Base-by-base conservation (phyloP, 1,140 invertebrate genomes). In the Gonioctena quinquepunctata region DNA sequence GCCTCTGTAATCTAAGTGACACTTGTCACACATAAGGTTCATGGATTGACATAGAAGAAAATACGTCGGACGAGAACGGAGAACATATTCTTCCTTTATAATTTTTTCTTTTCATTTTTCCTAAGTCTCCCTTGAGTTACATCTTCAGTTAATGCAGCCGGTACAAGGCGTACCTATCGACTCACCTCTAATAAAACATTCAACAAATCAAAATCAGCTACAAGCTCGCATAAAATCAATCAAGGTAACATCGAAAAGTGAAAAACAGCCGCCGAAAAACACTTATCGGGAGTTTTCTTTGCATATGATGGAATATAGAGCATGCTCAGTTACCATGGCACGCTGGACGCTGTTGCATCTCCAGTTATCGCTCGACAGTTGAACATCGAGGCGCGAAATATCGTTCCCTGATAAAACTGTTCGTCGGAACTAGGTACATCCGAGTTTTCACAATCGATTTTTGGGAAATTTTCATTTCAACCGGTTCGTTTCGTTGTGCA, bases 341-440 rank as follows among this genome's bases (percentile, higher is more conserved):
- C 67, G 71, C 75, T 42, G 33, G 72, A 77, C 73, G 75, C 75
- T 77, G 75, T 77, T 77, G 75, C 75, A 73, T 77, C 75, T 77
- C 69, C 69, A 75, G 70, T 76, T 56, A 69, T 60, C 71, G 62
- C 67, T 68, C 70, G 71, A 73, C 75, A 71, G 73, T 75, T 71
- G 66, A 71, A 68, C 66, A 66, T 70, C 70, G 72, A 69, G 66
- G 72, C 68, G 68, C 72, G 72, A 71, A 76, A 74, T 59, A 59
- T 16, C 25, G n/a, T 26, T 19, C 33, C 33, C 28, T 26, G 61
- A 42, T 42, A n/a, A n/a, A 42, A 42, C 33, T 42, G 33, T n/a
- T 42, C 33, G 33, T 42, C 33, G 11, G 16, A 42, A 42, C 33
- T 42, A n/a, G 16, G n/a, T n/a, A n/a, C n/a, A 42, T 42, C 33